A percentile compares a stretch with the other conserved stretches of the same genome.
These are phyloP conservation scores for Semnornis frantzii DNA, from an alignment of 2,113 vertebrate genomes.

Conservation along the genomic window DNA sequence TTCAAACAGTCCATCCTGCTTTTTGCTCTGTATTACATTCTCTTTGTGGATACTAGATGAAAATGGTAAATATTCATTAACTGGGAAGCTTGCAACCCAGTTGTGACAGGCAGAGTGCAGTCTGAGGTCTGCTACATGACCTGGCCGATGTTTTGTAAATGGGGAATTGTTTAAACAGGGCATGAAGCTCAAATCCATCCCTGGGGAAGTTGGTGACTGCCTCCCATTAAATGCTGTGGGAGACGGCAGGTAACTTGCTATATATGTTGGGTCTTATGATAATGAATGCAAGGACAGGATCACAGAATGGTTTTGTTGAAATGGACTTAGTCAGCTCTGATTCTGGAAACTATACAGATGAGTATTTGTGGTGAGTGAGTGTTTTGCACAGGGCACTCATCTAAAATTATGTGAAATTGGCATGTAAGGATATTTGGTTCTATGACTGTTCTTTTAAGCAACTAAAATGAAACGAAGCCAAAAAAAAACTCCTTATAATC, in stretches of 20 bases:
- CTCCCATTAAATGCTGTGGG: not conserved
- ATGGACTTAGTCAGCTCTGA: not conserved
- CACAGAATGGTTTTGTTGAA: not conserved
- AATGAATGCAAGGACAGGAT: not conserved
- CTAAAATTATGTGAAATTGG: not conserved
- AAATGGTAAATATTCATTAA: not conserved
- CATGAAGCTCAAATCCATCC: not conserved
- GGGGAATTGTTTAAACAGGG: not conserved
- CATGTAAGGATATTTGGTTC: not conserved
- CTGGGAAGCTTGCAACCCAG: not conserved
- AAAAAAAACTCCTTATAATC: not conserved
- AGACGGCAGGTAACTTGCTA: not conserved
- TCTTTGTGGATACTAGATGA: not conserved
- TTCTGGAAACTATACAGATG: not conserved
- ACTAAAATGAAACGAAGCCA: not conserved
- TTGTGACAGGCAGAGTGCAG: not conserved
- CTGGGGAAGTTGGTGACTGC: not conserved
- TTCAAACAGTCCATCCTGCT: not conserved
- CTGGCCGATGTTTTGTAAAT: not conserved
- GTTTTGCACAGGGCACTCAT: not conserved
- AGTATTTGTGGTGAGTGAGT: not conserved
- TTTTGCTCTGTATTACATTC: not conserved
- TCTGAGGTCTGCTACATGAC: not conserved
- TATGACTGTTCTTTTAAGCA: not conserved
- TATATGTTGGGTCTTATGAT: rapidly evolving